A percentile compares a stretch with the other conserved stretches of the same genome.
These are phyloP conservation scores for Calliphora vicina DNA, from an alignment of 1,140 invertebrate species.

Conservation along the genomic window DNA sequence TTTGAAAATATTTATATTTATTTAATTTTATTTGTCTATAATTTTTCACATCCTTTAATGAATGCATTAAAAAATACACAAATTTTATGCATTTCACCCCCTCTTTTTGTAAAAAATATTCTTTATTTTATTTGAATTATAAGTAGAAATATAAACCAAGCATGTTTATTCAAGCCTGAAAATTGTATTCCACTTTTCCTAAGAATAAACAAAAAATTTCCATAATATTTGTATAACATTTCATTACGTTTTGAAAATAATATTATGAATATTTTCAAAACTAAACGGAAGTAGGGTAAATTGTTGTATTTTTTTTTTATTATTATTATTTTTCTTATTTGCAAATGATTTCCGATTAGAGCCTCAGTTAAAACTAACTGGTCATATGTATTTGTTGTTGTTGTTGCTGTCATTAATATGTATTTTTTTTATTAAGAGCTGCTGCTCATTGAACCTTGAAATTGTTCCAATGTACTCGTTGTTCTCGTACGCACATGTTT, in stretches of 20 bases:
- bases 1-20: background rate
- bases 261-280: background rate
- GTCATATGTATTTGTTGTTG: background rate
- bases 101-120: no score
- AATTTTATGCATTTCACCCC: background rate
- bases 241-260: background rate
- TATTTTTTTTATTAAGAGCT: background rate
- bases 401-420: background rate
- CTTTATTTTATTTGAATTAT: background rate
- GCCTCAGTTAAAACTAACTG: background rate
- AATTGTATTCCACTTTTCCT: background rate
- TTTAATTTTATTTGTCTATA: background rate
- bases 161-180: conserved; percentile 11
- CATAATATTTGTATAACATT: background rate
- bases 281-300: conserved; percentile 22
- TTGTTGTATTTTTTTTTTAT: background rate
- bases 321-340: background rate
- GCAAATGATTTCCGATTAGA: conserved; percentile 32
- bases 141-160: background rate
- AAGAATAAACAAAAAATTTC: background rate
- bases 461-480: background rate
- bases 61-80: background rate
- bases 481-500: conserved; percentile 5
- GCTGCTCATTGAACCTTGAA: conserved; percentile 30
- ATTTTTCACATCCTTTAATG: background rate